Evolutionary conservation across 2,888 invertebrate genomes (phyloP).

Genomic region (Tineola bisselliella): DNA sequence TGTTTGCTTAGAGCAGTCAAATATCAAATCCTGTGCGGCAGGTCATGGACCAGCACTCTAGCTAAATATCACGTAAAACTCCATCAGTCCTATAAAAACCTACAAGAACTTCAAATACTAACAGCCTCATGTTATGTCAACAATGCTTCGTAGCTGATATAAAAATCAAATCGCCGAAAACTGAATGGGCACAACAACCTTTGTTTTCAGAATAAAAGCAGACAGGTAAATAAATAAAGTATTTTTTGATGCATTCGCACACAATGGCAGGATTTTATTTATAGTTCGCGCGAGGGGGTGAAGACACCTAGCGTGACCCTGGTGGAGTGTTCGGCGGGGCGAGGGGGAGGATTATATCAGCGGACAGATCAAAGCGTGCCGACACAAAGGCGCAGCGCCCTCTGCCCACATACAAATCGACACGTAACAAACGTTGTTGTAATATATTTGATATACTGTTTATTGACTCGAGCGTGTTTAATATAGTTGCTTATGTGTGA

Average conservation of each 20-base stretch:
- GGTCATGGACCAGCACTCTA: no score
- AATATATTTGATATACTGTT: background rate
- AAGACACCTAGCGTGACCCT: background rate
- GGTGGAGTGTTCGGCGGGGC: background rate
- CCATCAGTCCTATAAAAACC: no score
- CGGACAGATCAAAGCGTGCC: constrained; percentile 12
- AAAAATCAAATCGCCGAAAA: background rate
- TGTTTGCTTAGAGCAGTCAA: no score
- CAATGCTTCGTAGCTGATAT: no score
- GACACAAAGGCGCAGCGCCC: constrained; percentile 6
- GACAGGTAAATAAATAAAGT: background rate
- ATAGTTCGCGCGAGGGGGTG: background rate
- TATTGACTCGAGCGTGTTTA: background rate
- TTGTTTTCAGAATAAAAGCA: background rate
- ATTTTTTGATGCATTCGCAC: background rate
- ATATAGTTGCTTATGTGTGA: background rate
- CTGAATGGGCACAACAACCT: background rate
- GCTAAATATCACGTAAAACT: no score
- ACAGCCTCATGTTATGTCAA: no score
- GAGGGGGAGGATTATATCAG: background rate
- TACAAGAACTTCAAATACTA: no score
- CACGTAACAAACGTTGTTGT: background rate
- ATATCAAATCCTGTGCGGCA: no score
- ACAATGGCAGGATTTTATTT: background rate
- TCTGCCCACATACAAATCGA: constrained; percentile 1